phyloP scores from a whole-genome alignment of 2,113 vertebrate genomes.

The Psettodes erumei region DNA sequence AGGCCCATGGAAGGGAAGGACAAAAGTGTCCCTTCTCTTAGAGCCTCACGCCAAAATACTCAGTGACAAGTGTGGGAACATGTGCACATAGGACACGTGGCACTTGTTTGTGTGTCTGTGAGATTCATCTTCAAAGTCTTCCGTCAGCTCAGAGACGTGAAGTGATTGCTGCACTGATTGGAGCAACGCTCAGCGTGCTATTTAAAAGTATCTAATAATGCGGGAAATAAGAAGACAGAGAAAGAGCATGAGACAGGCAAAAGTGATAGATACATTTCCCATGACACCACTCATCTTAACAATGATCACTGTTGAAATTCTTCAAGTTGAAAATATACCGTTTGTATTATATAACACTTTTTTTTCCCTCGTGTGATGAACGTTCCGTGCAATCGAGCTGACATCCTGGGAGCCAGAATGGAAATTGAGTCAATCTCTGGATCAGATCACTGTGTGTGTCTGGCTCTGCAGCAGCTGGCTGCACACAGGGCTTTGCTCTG shows the following conservation, averaged over 20 bases:
- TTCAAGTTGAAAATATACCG: background rate
- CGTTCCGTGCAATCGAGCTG: background rate
- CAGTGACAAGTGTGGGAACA: constrained; percentile 21
- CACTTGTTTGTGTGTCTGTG: constrained; percentile 30
- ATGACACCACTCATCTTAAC: background rate
- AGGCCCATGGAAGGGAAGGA: constrained; percentile 22
- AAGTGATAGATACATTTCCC: background rate
- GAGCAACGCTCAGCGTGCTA: constrained; percentile 38
- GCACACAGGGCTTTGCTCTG: constrained; percentile 2
- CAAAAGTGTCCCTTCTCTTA: constrained; percentile 41
- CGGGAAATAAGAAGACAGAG: constrained; percentile 19
- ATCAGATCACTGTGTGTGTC: constrained; percentile 15
- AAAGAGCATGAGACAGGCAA: background rate
- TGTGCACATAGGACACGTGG: constrained; percentile 7
- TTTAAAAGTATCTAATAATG: constrained; percentile 35
- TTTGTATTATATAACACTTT: background rate
- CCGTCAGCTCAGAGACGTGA: constrained; percentile 60
- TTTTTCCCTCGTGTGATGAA: background rate
- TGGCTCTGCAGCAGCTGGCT: constrained; percentile 39
- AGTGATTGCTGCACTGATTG: constrained; percentile 70
- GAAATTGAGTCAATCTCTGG: constrained; percentile 32
- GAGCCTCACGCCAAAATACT: constrained; percentile 15
- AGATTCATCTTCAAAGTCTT: constrained; percentile 27
- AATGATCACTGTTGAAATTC: background rate
- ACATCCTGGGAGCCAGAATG: constrained; percentile 28